phyloP scores from a whole-genome alignment of 2,888 invertebrate genomes.

The Campoletis raptor region DNA sequence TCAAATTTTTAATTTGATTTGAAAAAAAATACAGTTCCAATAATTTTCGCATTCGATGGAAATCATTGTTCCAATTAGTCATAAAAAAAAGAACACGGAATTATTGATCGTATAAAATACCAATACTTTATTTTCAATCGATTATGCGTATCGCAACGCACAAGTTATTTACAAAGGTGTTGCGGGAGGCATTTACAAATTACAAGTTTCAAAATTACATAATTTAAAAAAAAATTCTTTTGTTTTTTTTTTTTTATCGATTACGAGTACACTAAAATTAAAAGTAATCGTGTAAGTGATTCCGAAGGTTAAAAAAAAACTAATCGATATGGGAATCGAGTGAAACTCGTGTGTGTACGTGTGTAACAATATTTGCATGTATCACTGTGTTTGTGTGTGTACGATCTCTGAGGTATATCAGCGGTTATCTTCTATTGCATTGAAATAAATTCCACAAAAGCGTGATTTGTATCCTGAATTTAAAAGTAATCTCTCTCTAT shows the following conservation, averaged over 20 bases:
- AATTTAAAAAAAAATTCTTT: slow-evolving; percentile 72
- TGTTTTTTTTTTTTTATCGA: slow-evolving; percentile 7
- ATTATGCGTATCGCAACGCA: slow-evolving; percentile 75
- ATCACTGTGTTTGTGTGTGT: slow-evolving; percentile 53
- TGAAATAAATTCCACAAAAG: slow-evolving; percentile 43
- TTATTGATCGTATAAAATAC: slow-evolving; percentile 81
- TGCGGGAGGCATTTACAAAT: slow-evolving; percentile 75
- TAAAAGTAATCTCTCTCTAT: slow-evolving; percentile 16
- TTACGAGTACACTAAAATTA: slow-evolving; percentile 76
- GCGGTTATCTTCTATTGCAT: slow-evolving; percentile 69
- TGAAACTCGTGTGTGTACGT: slow-evolving; percentile 58
- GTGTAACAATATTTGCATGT: slow-evolving; percentile 31
- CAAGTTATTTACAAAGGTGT: slow-evolving; percentile 78
- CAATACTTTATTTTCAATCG: slow-evolving; percentile 83
- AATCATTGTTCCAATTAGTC: background rate
- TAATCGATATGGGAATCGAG: slow-evolving; percentile 69
- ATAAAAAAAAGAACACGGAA: slow-evolving; percentile 11
- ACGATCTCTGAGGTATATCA: slow-evolving; percentile 74
- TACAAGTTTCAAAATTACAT: slow-evolving; percentile 76
- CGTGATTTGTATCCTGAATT: slow-evolving; percentile 51
- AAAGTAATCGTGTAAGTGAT: slow-evolving; percentile 75
- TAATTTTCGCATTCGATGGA: background rate
- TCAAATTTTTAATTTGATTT: background rate
- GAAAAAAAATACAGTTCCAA: background rate
- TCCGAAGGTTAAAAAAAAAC: slow-evolving; percentile 69